These are phyloP conservation scores for Tipula confusa DNA, from an alignment of 2,888 invertebrate genomes.

Conservation along the genomic window DNA sequence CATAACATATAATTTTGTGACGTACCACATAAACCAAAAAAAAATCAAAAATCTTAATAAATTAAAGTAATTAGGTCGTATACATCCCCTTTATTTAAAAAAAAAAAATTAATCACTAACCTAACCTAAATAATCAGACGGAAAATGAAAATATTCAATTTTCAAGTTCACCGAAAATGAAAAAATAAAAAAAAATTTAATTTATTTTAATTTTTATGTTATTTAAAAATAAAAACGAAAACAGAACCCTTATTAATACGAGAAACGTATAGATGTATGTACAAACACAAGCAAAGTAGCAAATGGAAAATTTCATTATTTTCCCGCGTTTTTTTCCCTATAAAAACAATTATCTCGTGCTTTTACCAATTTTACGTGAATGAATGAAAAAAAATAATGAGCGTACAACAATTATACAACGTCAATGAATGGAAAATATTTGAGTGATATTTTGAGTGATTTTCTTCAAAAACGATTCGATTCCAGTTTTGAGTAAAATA, in stretches of 20 bases:
- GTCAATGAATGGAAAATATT: background rate
- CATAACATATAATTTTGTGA: no score
- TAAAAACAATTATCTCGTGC: conserved; percentile 3
- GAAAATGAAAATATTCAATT: background rate
- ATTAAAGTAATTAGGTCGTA: conserved; percentile 20
- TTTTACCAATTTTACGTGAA: background rate
- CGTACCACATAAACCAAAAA: no score
- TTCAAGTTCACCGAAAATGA: conserved; percentile 15
- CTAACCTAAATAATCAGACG: conserved; percentile 3
- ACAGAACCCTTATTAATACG: conserved; percentile 20
- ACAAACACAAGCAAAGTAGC: background rate
- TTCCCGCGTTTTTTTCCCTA: background rate
- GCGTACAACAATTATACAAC: background rate
- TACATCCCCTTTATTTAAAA: conserved; percentile 15
- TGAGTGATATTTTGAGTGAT: background rate
- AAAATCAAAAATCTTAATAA: background rate
- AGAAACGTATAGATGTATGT: background rate
- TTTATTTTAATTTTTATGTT: conserved; percentile 9
- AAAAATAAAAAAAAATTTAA: conserved; percentile 14
- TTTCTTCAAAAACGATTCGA: background rate
- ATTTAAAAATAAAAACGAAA: background rate
- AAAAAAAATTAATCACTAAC: conserved; percentile 25
- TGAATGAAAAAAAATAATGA: background rate
- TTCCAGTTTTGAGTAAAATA: background rate
- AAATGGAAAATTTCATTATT: background rate